These are phyloP conservation scores for Linyphia triangularis DNA, from an alignment of 2,888 invertebrate genomes.

Conservation along the genomic window DNA sequence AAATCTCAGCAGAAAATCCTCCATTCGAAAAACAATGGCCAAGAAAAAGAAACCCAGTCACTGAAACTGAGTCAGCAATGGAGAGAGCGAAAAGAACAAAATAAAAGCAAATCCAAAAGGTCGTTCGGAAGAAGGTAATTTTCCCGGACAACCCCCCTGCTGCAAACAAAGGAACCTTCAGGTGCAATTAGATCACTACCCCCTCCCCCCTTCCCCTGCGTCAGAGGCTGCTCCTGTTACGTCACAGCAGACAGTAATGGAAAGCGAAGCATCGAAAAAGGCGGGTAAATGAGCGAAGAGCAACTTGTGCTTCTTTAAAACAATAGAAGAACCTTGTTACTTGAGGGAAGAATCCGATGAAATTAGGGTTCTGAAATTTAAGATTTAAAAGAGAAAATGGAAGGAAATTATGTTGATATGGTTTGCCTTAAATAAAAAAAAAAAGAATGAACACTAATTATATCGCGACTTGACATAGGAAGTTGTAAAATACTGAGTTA, in stretches of 20 bases:
- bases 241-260: not conserved
- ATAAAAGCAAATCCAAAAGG: slow-evolving; percentile 5
- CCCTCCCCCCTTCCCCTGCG: not conserved
- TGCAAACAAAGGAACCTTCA: slow-evolving; percentile 13
- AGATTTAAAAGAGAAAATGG: too few relatives aligned
- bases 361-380: too few relatives aligned
- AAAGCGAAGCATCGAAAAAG: too few relatives aligned
- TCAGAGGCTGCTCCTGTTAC: slow-evolving; percentile 7
- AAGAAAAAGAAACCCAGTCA: not conserved
- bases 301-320: too few relatives aligned
- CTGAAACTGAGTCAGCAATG: not conserved
- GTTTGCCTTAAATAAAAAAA: too few relatives aligned
- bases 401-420: too few relatives aligned
- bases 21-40: not conserved
- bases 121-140: slow-evolving; percentile 1
- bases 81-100: not conserved
- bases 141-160: not conserved
- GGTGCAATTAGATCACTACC: slow-evolving; percentile 12
- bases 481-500: too few relatives aligned
- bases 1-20: not conserved
- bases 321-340: too few relatives aligned
- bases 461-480: too few relatives aligned
- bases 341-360: too few relatives aligned
- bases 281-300: too few relatives aligned
- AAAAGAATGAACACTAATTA: too few relatives aligned